Evolutionary conservation across 2,888 invertebrate species (phyloP), one percentile per base, ranked within the genome.

Genomic region (Leptinotarsa haldemani): DNA sequence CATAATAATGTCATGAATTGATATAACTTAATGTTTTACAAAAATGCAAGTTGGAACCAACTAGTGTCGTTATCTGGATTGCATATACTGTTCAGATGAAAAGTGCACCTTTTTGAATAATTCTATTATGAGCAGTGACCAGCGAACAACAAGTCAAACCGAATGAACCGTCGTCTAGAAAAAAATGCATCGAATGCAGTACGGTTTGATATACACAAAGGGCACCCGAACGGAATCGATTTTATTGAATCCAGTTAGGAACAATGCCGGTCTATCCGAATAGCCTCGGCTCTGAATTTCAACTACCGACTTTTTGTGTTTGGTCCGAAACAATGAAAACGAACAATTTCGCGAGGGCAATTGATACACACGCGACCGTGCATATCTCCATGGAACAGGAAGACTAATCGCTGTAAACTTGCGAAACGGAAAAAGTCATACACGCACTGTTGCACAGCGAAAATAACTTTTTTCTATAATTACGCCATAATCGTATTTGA

Each of bases 341-440:
- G 65, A 70, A 52, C 52, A 69, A 65, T 69, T 64, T 53, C 65
- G 65, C 56, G 63, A 68, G 68, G 67, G 52, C 71, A 56, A 65
- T 71, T 74, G 64, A 70, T 68, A 68, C 70, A 61, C 61, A 61
- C 65, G 69, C 30, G 67, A 30, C 48, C 61, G 30, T 30, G 65
- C 71, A 66, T 75, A 75, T 75, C 74, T 75, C 71, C 40, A 30
- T 63, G 72, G 64, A 72, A 66, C 73, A 75, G 71, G 74, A 69
- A 67, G 69, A 58, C 71, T 69, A 75, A 75, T 74, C 75, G 64
- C 70, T 71, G 71, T 65, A 61, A 61, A 61, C 61, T 61, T 61
- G 40, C 61, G 61, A 61, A 61, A 5, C 61, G 61, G 61, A 40
- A 61, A 61, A 61, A 61, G 30, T 30, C 16, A 61, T 61, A 30